Evolutionary conservation across 2,113 vertebrate genomes (phyloP), one percentile per base, ranked within the genome.

Genomic region (Gymnogyps californianus): DNA sequence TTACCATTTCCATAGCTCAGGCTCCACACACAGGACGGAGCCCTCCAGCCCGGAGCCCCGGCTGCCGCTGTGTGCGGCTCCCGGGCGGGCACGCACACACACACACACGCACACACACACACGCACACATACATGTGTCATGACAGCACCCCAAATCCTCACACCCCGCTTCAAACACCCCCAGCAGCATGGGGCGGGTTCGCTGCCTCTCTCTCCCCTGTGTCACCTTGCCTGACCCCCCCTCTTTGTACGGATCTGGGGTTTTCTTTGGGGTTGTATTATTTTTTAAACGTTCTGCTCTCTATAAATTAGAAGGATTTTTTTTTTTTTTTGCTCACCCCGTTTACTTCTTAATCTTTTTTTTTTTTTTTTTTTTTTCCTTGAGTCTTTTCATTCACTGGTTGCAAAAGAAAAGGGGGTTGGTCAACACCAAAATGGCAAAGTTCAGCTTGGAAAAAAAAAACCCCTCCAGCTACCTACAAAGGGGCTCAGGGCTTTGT

Each of bases 1-100:
- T 99, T 98, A 98, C 97, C 98, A 98, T 99, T 97, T 98, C 97
- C 97, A 98, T 97, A 90, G 97, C 97, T 96, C 91, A 76, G 82
- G 77, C 96, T 98, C 28, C 95, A 92, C 88, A 91, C 96, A 2
- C 69, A 44, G 96, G 96, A 93, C 87, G 58, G 90, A 69, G 9
- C 83, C 93, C 89, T 81, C 70, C 92, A 93, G 90, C 93, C 93
- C 95, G 29, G 7, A 67, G 77, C 38, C n/a, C 70, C 72, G 59
- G 69, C 93, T 79, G 89, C 89, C 88, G 87, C 91, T 21, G 84
- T 75, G 92, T 71, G 96, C 88, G 92, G 92, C 92, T 97, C 61
- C 58, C 20, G 47, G 38, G 13, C 44, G 47, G 32, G 44, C 54
- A 7, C 90, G 20, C 26, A 25, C 65, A 2, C 69, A 3, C 81